These are phyloP conservation scores for Cyclophora punctaria DNA, from an alignment of 2,888 invertebrate genomes.

Conservation along the genomic window DNA sequence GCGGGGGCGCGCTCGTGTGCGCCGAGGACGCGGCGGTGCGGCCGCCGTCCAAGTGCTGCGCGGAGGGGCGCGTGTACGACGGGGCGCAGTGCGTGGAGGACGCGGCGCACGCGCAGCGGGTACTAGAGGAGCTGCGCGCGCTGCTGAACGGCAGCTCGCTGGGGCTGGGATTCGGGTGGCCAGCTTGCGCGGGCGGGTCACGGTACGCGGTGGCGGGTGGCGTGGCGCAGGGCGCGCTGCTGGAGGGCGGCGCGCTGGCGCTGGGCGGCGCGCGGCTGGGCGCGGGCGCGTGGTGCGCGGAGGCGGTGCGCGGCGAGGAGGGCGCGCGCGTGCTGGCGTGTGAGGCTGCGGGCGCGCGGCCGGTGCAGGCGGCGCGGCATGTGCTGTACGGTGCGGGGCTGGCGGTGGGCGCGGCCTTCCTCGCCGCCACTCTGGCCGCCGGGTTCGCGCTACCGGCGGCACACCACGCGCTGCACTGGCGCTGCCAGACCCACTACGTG, in stretches of 20 bases:
- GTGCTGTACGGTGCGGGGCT: conserved; percentile 85
- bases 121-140: conserved; percentile 42
- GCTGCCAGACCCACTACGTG: conserved; percentile 91
- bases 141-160: conserved; percentile 51
- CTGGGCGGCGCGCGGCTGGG: conserved; percentile 54
- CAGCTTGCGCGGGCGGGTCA: conserved; percentile 62
- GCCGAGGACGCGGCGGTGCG: conserved; percentile 40
- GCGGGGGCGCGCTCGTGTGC: conserved; percentile 79
- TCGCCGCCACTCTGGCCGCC: conserved; percentile 86
- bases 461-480: conserved; percentile 91
- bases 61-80: conserved; percentile 77
- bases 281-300: conserved; percentile 63
- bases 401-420: conserved; percentile 86
- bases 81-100: conserved; percentile 62
- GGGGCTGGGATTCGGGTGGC: conserved; percentile 66
- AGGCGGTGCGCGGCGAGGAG: conserved; percentile 59
- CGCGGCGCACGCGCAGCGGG: conserved; percentile 35
- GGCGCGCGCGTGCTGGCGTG: conserved; percentile 50
- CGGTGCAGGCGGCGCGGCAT: conserved; percentile 76
- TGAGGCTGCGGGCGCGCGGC: conserved; percentile 61
- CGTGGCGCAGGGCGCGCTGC: conserved; percentile 62
- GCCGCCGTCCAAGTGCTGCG: conserved; percentile 81
- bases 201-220: conserved; percentile 76
- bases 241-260: conserved; percentile 71
- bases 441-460: conserved; percentile 87